A percentile compares a stretch with the other conserved stretches of the same genome.
Evolutionary conservation across 2,888 invertebrate species (phyloP).

Genomic region (Agonopterix heracliana): DNA sequence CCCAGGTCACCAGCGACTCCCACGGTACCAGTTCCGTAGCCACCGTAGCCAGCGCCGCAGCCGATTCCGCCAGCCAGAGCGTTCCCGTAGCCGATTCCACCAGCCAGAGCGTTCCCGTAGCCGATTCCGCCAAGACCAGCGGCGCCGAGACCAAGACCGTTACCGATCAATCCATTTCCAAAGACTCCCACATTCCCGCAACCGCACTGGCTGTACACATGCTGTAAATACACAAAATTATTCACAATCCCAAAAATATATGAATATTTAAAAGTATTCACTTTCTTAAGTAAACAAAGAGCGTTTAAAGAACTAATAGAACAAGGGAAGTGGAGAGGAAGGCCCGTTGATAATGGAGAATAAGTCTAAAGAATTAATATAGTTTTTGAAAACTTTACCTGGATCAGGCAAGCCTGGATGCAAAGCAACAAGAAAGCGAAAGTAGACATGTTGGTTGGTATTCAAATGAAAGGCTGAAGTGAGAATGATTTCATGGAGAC

Average conservation of each 20-base stretch:
- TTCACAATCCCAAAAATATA: neutral
- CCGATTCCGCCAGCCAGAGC: neutral
- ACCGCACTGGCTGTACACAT: neutral
- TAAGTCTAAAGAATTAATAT: too few relatives aligned
- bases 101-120: too few relatives aligned
- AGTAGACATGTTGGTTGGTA: conserved; percentile 21
- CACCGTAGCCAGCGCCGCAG: conserved; percentile 7
- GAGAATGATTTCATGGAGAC: conserved; percentile 17
- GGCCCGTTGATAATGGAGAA: too few relatives aligned
- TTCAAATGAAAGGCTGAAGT: conserved; percentile 5
- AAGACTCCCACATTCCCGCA: neutral
- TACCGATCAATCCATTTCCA: too few relatives aligned
- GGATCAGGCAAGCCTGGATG: conserved; percentile 30
- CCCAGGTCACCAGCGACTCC: conserved; percentile 20
- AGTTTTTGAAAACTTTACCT: conserved; percentile 22
- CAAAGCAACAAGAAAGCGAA: conserved; percentile 27
- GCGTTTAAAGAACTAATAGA: too few relatives aligned
- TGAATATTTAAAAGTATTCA: too few relatives aligned
- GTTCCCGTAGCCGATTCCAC: too few relatives aligned
- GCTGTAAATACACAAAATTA: neutral
- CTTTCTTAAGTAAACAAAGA: too few relatives aligned
- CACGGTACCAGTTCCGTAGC: conserved; percentile 20
- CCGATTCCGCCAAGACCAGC: too few relatives aligned
- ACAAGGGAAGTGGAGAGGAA: too few relatives aligned
- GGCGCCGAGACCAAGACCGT: neutral